Evolutionary conservation across 2,797 vertebrate species (phyloP).

Genomic region (Arrhamphus sclerolepis): DNA sequence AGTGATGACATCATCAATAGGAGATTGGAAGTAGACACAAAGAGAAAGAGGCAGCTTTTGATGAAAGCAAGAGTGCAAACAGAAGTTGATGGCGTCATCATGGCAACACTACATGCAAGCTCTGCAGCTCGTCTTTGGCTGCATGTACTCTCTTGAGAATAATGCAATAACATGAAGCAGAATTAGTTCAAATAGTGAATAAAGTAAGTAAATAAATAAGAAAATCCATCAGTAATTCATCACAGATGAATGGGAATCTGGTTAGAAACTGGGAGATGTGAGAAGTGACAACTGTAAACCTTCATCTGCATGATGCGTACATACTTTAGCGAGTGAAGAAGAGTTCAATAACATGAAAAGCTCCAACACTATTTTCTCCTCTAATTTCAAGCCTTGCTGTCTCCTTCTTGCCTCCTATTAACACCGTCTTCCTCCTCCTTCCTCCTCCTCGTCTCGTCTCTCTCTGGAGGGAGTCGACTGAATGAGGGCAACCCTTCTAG

Average conservation of each 20-base stretch:
- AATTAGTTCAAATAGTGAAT: conserved; percentile 20
- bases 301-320: conserved; percentile 3
- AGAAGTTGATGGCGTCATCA: conserved; percentile 23
- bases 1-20: too few relatives aligned
- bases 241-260: background rate
- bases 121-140: conserved; percentile 38
- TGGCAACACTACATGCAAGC: conserved; percentile 52
- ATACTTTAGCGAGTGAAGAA: background rate
- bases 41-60: too few relatives aligned
- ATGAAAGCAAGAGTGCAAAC: background rate
- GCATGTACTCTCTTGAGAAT: conserved; percentile 19
- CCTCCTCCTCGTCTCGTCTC: conserved; percentile 11
- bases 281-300: conserved; percentile 1
- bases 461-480: conserved; percentile 59
- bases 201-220: conserved; percentile 25
- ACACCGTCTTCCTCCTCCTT: conserved; percentile 3
- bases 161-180: conserved; percentile 35
- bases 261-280: background rate
- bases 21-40: too few relatives aligned
- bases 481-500: conserved; percentile 73
- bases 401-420: conserved; percentile 2
- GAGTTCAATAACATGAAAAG: too few relatives aligned
- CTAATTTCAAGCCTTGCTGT: conserved; percentile 1
- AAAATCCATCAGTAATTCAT: conserved; percentile 31
- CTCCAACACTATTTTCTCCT: too few relatives aligned